Percentiles rank a stretch among this genome's conserved stretches.
phyloP scores from a whole-genome alignment of 2,888 invertebrate species.

The Drosophila anceps region DNA sequence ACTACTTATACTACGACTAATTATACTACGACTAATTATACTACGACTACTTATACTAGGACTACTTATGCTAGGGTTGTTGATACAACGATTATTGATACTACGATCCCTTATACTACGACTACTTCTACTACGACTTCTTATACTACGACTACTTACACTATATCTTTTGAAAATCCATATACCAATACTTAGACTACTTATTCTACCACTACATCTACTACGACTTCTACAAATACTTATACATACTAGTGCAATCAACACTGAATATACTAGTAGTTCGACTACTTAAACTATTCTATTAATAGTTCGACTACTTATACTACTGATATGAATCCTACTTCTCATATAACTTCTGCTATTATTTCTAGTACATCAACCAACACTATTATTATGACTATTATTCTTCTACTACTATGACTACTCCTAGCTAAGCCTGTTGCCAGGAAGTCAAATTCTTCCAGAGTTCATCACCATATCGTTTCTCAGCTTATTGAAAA shows the following conservation, averaged over 20 bases:
- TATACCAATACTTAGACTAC: not conserved
- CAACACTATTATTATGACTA: not conserved
- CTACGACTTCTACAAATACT: too few relatives aligned
- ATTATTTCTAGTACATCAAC: not conserved
- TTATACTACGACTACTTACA: not conserved
- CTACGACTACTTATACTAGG: too few relatives aligned
- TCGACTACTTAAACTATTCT: too few relatives aligned
- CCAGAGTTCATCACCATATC: conserved; percentile 32
- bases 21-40: not conserved
- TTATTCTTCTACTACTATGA: too few relatives aligned
- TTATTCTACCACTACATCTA: too few relatives aligned
- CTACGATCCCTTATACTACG: too few relatives aligned
- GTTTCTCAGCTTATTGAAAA: conserved; percentile 70
- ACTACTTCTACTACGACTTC: too few relatives aligned
- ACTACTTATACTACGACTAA: not conserved
- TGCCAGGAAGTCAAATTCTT: conserved; percentile 12
- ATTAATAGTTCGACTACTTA: not conserved
- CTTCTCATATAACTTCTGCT: not conserved
- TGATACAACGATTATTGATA: too few relatives aligned
- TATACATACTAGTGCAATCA: too few relatives aligned
- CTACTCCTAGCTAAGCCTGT: not conserved
- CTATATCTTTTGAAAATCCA: too few relatives aligned
- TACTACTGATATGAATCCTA: not conserved
- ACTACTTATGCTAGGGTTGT: too few relatives aligned
- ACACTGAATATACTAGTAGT: too few relatives aligned